Percentiles rank a stretch among this genome's conserved stretches.
phyloP scores from a whole-genome alignment of 2,888 invertebrate species.

The Melolontha melolontha region DNA sequence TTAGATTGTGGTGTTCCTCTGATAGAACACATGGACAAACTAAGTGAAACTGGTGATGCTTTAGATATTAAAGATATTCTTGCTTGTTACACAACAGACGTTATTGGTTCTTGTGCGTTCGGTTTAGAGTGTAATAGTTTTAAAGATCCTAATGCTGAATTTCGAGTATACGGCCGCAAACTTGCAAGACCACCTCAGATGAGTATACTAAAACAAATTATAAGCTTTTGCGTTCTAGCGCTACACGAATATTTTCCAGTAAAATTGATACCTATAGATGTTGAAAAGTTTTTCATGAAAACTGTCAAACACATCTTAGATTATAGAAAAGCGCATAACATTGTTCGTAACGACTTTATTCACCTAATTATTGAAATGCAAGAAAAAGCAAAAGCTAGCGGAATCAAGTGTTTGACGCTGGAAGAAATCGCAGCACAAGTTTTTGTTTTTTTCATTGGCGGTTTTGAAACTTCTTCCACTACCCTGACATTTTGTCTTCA shows the following conservation, averaged over 20 bases:
- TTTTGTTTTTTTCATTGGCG: conserved; percentile 30
- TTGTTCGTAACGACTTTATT: conserved; percentile 10
- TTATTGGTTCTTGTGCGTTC: conserved; percentile 15
- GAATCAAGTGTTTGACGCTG: conserved; percentile 44
- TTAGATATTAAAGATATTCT: conserved; percentile 16
- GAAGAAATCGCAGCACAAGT: conserved; percentile 30
- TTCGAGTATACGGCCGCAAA: not conserved
- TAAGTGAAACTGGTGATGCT: not conserved
- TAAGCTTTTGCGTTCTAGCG: not conserved
- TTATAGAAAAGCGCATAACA: conserved; percentile 3
- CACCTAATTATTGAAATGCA: conserved; percentile 13
- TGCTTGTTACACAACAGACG: not conserved
- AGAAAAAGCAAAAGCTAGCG: not conserved
- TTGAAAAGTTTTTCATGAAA: not conserved
- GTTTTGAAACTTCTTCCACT: conserved; percentile 34
- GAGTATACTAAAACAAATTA: not conserved
- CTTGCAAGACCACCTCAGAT: not conserved
- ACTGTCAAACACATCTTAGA: not conserved
- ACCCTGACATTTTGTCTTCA: conserved; percentile 34
- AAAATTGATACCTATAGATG: not conserved
- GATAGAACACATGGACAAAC: conserved; percentile 10
- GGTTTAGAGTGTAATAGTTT: conserved; percentile 3
- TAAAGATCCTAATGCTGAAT: not conserved
- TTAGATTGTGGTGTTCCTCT: conserved; percentile 14
- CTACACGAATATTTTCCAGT: not conserved